phyloP scores from a whole-genome alignment of 1,140 invertebrate species.

The Melitaea cinxia region DNA sequence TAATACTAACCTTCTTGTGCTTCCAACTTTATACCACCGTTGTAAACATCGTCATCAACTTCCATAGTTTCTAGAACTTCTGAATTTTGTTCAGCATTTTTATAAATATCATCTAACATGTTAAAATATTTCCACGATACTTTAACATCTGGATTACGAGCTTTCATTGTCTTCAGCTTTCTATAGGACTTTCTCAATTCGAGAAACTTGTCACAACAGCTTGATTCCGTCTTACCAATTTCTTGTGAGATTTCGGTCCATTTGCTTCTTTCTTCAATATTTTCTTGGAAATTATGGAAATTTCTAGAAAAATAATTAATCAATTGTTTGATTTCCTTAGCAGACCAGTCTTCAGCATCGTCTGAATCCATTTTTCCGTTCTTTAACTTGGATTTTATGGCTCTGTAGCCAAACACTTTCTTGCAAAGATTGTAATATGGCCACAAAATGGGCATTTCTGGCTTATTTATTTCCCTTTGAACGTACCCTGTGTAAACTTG shows the following conservation, averaged over 20 bases:
- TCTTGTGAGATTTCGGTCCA: conserved; percentile 50
- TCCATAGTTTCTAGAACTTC: conserved; percentile 32
- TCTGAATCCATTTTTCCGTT: conserved; percentile 56
- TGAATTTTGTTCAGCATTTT: conserved; percentile 26
- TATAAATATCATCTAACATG: conserved; percentile 65
- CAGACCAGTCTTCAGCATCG: conserved; percentile 64
- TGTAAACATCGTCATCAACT: conserved; percentile 19
- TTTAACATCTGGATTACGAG: conserved; percentile 59
- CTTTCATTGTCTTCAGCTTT: conserved; percentile 66
- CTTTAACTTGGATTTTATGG: conserved; percentile 65
- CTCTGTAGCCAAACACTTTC: conserved; percentile 72
- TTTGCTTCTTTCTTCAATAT: conserved; percentile 43
- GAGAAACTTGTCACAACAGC: conserved; percentile 65
- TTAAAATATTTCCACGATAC: conserved; percentile 73
- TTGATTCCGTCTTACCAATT: conserved; percentile 47
- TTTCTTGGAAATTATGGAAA: conserved; percentile 46
- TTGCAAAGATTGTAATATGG: conserved; percentile 72
- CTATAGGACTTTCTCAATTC: conserved; percentile 70
- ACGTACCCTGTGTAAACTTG: conserved; percentile 67
- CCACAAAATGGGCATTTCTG: conserved; percentile 71
- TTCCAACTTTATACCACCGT: conserved; percentile 40
- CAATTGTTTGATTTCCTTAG: conserved; percentile 64
- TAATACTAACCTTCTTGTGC: conserved; percentile 52
- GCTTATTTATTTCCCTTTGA: conserved; percentile 69
- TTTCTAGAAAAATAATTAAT: conserved; percentile 57